phyloP scores from a whole-genome alignment of 1,140 invertebrate genomes.

The Drosophila bipectinata region DNA sequence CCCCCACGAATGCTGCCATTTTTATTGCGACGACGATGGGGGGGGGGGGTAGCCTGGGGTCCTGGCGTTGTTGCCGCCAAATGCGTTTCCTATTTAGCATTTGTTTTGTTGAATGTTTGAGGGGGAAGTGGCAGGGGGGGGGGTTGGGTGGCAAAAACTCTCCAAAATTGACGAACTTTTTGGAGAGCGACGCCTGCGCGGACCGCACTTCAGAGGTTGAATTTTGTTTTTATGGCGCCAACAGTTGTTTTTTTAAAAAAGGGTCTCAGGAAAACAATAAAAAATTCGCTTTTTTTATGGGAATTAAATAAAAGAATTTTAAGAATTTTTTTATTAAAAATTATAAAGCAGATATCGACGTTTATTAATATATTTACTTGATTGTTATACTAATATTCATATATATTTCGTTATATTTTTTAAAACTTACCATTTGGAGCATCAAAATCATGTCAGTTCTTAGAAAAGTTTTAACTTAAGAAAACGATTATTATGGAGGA shows the following conservation, averaged over 20 bases:
- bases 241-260: slow-evolving; percentile 23
- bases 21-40: slow-evolving; percentile 49
- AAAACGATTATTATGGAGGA: too few species aligned
- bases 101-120: slow-evolving; percentile 23
- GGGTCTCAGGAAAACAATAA: neutral
- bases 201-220: too few species aligned
- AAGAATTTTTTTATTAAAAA: too few species aligned
- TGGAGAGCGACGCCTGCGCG: slow-evolving; percentile 72
- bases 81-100: slow-evolving; percentile 46
- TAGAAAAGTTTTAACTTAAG: too few species aligned
- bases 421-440: too few species aligned
- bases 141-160: slow-evolving; percentile 38
- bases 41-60: neutral
- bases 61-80: slow-evolving; percentile 18
- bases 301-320: neutral
- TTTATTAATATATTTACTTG: too few species aligned
- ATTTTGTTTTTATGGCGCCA: slow-evolving; percentile 53
- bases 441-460: too few species aligned
- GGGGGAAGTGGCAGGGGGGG: neutral
- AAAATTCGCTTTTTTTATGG: neutral
- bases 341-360: too few species aligned
- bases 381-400: too few species aligned
- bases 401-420: too few species aligned
- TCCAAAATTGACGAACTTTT: slow-evolving; percentile 40
- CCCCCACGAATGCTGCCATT: slow-evolving; percentile 66